These are phyloP conservation scores for Clostera curtula DNA, from an alignment of 2,888 invertebrate species.

Conservation along the genomic window DNA sequence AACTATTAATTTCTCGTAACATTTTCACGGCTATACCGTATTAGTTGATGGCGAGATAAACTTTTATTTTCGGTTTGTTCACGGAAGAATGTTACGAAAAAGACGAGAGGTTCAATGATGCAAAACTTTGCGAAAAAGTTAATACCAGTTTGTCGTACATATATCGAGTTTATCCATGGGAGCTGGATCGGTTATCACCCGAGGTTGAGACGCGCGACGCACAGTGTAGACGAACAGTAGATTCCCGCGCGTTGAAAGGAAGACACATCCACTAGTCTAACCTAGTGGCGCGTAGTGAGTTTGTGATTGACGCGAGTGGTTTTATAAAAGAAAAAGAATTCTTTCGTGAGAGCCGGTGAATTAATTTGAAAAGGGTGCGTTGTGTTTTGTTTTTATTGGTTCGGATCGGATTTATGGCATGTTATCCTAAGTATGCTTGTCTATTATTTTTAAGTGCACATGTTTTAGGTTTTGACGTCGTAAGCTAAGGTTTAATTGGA, in stretches of 20 bases:
- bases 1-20: too few relatives aligned
- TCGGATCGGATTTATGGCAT: conserved; percentile 7
- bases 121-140: conserved; percentile 20
- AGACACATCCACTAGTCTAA: conserved; percentile 58
- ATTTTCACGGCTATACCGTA: conserved; percentile 7
- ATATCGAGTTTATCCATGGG: conserved; percentile 43
- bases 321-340: conserved; percentile 30
- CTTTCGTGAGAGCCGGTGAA: conserved; percentile 30
- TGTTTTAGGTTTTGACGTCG: conserved; percentile 8
- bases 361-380: conserved; percentile 43
- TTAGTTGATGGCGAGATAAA: conserved; percentile 12
- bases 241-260: conserved; percentile 66
- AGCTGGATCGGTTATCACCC: conserved; percentile 64
- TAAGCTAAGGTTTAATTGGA: too few relatives aligned
- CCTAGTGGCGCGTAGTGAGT: conserved; percentile 42
- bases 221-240: conserved; percentile 58
- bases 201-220: conserved; percentile 35
- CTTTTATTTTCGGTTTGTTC: conserved; percentile 10
- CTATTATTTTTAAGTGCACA: conserved; percentile 14
- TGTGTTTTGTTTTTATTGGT: conserved; percentile 31
- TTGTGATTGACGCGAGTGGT: conserved; percentile 49
- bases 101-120: conserved; percentile 15
- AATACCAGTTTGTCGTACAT: conserved; percentile 38
- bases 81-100: conserved; percentile 13
- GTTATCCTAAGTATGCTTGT: conserved; percentile 11